A percentile compares a stretch with the other conserved stretches of the same genome.
Conservation (phyloP, 1,140 invertebrate species). For the Dendroctonus ponderosae region DNA sequence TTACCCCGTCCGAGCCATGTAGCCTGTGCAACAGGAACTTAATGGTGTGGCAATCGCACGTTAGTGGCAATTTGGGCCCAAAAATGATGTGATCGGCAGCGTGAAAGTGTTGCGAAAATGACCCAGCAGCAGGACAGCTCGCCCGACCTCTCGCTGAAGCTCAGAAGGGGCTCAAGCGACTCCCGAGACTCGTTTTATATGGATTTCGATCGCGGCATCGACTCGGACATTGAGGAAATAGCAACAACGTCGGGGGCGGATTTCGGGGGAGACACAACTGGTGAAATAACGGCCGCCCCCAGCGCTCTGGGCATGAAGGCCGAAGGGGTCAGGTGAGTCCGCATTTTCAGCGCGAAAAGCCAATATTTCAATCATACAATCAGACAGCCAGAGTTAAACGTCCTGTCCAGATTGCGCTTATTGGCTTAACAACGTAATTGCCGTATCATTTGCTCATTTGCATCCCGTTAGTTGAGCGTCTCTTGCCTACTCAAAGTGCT, state of each 20-base stretch:
- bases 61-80: too few species aligned
- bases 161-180: conserved; percentile 78
- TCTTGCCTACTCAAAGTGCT: neutral
- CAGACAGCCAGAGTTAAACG: conserved; percentile 2
- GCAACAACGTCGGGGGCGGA: conserved; percentile 58
- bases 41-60: too few species aligned
- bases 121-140: conserved; percentile 62
- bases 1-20: too few species aligned
- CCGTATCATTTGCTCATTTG: neutral
- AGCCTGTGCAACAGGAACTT: too few species aligned
- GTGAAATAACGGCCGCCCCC: conserved; percentile 55
- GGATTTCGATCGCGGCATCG: conserved; percentile 84
- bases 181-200: conserved; percentile 84
- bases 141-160: conserved; percentile 77
- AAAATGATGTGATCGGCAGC: too few species aligned
- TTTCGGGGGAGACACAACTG: conserved; percentile 47
- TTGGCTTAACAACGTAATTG: conserved; percentile 18
- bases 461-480: neutral
- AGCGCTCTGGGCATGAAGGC: conserved; percentile 50
- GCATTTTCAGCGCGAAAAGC: conserved; percentile 5
- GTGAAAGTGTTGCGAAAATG: too few species aligned
- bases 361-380: neutral
- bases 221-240: conserved; percentile 84
- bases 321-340: conserved; percentile 40
- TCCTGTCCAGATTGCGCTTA: neutral